phyloP scores from a whole-genome alignment of 2,888 invertebrate genomes.

The Aphelenchoides bicaudatus region DNA sequence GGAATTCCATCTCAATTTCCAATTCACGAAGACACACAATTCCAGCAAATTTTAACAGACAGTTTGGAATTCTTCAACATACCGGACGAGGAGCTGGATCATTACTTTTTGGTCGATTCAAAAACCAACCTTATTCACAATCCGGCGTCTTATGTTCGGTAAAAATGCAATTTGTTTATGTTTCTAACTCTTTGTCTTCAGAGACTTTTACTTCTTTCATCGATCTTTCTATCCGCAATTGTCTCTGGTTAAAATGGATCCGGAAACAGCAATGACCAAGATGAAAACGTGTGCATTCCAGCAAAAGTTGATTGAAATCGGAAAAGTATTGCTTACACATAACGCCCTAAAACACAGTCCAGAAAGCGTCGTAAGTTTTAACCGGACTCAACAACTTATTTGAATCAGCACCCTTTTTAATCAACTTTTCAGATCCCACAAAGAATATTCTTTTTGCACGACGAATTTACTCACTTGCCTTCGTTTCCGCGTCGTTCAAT shows the following conservation, averaged over 20 bases:
- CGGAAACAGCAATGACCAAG: slow-evolving; percentile 82
- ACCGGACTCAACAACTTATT: not conserved
- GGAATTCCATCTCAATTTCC: slow-evolving; percentile 97
- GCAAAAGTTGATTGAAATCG: slow-evolving; percentile 92
- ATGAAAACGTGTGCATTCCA: slow-evolving; percentile 71
- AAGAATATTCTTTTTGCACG: slow-evolving; percentile 93
- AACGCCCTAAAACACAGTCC: slow-evolving; percentile 62
- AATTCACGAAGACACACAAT: slow-evolving; percentile 70
- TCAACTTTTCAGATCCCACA: slow-evolving; percentile 81
- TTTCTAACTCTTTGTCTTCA: slow-evolving; percentile 70
- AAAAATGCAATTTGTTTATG: not conserved
- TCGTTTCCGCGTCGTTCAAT: slow-evolving; percentile 96
- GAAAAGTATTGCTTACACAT: slow-evolving; percentile 71
- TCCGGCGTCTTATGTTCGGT: slow-evolving; percentile 79
- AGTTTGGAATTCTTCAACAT: slow-evolving; percentile 94
- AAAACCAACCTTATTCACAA: slow-evolving; percentile 98
- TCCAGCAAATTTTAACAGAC: slow-evolving; percentile 75
- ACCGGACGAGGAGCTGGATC: slow-evolving; percentile 76
- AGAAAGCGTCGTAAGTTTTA: not conserved
- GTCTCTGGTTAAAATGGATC: slow-evolving; percentile 85
- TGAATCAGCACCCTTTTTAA: slow-evolving; percentile 11
- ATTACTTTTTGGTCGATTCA: slow-evolving; percentile 92
- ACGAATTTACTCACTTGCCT: slow-evolving; percentile 94
- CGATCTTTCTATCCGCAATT: slow-evolving; percentile 96
- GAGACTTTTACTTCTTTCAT: slow-evolving; percentile 91